Evolutionary conservation across 2,797 vertebrate species (phyloP).

Genomic region (Acanthornis magna): DNA sequence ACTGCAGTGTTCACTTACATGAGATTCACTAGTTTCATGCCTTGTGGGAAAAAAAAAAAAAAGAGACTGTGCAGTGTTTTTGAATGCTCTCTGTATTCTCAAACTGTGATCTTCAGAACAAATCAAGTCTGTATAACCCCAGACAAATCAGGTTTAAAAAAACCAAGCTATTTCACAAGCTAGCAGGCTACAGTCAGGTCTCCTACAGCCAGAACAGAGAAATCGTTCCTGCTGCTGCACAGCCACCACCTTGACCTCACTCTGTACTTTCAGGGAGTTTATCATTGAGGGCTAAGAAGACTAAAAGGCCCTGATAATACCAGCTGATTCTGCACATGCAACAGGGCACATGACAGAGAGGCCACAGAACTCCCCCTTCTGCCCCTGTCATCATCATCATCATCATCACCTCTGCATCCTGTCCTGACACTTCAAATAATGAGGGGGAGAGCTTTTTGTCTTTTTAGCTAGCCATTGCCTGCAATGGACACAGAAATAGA

Average conservation of each 20-base stretch:
- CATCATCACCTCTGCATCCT: background rate
- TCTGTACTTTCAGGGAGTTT: background rate
- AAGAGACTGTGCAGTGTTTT: background rate
- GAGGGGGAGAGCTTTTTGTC: background rate
- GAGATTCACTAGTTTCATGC: constrained; percentile 32
- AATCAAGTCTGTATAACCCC: background rate
- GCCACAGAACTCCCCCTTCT: background rate
- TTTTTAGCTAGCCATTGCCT: constrained; percentile 70
- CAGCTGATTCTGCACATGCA: background rate
- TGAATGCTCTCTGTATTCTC: constrained; percentile 22
- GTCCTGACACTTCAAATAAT: background rate
- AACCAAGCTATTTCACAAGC: constrained; percentile 24
- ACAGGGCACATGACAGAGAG: background rate
- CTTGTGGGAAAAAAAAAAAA: background rate
- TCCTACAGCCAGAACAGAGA: background rate
- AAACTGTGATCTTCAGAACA: constrained; percentile 22
- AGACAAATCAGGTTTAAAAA: background rate
- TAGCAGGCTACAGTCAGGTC: constrained; percentile 18
- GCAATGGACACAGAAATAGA: constrained; percentile 72
- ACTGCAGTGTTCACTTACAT: constrained; percentile 38
- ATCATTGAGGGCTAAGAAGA: background rate
- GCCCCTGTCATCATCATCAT: background rate
- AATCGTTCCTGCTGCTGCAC: constrained; percentile 22
- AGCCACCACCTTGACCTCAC: background rate
- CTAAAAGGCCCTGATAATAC: background rate